Evolutionary conservation across 2,797 vertebrate genomes (phyloP), one percentile per base, ranked within the genome.

Genomic region (Coccyzus lansbergi): DNA sequence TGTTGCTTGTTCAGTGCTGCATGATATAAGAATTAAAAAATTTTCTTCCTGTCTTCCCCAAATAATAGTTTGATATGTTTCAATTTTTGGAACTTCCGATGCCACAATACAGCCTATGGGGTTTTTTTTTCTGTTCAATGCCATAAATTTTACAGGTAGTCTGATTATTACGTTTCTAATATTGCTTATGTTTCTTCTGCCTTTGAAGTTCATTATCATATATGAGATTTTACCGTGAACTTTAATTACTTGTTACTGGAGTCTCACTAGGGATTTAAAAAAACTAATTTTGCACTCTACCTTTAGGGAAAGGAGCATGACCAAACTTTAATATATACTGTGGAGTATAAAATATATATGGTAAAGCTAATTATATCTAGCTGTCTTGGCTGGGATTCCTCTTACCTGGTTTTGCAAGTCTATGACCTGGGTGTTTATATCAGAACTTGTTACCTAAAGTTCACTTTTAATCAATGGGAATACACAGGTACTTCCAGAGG

Each of bases 201-300:
- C 64, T 91, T 95, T 74, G 63, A 80, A 92, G 28, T 96, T 94
- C 94, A 89, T 92, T 95, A 89, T 87, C 60, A 80, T 85, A 93
- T 94, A 91, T 95, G 94, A 87, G 89, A 92, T 33, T 92, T 64
- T 85, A 87, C 80, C 24, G 0, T 80, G 56, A 92, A 83, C 78
- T 91, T 96, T 96, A 95, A 94, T 96, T 96, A 96, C 71, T 86
- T 87, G 64, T 85, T 89, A 85, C 77, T 83, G 24, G 40, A 92
- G 17, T 49, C 52, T 87, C 86, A 83, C 87, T 58, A 60, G 87
- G 82, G 89, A 92, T 92, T 96, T 87, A 83, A 89, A 92, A 91
- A 95, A 94, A 83, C 93, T 87, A 68, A 93, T 80, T 87, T 91
- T 94, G 36, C 12, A 10, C 75, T 95, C 52, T 87, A 92, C 75